Evolutionary conservation across 2,888 invertebrate species (phyloP).

Genomic region (Auanema freiburgensis): DNA sequence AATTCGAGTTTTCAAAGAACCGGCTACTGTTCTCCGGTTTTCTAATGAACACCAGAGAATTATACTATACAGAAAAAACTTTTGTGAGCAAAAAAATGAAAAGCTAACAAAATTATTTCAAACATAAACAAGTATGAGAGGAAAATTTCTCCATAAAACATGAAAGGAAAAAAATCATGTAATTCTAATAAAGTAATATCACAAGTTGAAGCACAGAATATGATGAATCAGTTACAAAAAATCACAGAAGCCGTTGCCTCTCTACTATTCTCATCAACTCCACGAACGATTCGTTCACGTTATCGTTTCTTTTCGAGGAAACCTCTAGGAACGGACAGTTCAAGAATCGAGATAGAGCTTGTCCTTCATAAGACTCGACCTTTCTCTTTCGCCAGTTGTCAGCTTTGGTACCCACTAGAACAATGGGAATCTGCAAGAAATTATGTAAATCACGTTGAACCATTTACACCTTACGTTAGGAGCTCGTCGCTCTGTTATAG

Average conservation of each 20-base stretch:
- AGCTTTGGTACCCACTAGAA: slow-evolving; percentile 34
- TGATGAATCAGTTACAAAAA: too few species aligned
- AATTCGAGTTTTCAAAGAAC: too few species aligned
- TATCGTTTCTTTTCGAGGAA: slow-evolving; percentile 37
- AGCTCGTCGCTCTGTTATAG: neutral
- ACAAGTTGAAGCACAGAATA: too few species aligned
- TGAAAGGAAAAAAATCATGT: too few species aligned
- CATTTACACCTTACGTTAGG: neutral
- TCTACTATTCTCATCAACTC: slow-evolving; percentile 2
- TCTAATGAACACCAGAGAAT: too few species aligned
- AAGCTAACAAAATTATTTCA: neutral
- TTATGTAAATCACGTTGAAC: neutral
- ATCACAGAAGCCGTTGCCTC: neutral
- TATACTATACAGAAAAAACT: too few species aligned
- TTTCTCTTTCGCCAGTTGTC: slow-evolving; percentile 29
- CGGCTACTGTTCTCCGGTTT: too few species aligned
- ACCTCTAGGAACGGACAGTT: slow-evolving; percentile 38
- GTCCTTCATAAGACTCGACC: slow-evolving; percentile 33
- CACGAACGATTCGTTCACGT: slow-evolving; percentile 28
- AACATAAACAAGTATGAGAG: too few species aligned
- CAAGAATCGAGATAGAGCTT: slow-evolving; percentile 27
- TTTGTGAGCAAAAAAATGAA: neutral
- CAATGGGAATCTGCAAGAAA: slow-evolving; percentile 29
- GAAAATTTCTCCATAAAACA: too few species aligned
- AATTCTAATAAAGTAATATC: too few species aligned